Base-by-base conservation (phyloP, 92 coral and sea anemone genomes). In the Paragorgia papillata region DNA sequence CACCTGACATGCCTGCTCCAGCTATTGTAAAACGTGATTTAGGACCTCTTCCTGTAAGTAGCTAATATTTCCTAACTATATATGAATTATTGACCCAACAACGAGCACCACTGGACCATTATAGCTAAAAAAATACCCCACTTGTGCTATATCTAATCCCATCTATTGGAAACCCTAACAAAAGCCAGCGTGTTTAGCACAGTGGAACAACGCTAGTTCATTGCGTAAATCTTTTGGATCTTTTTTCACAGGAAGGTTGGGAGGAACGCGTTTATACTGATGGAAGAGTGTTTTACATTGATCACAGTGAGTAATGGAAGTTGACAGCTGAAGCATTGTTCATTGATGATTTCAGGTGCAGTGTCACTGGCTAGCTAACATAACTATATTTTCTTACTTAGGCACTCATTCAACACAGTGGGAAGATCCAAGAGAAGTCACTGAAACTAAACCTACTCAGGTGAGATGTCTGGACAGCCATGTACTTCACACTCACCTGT, bases 401-500 rank as follows among this genome's bases (percentile, higher is more conserved):
- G 97, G 88, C 22, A 94, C 98, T 26, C 81, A 86, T 51, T 94
- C 98, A 25, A 94, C 98, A 0, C 98, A 94, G 64, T 94, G 98
- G 98, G 98, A 94, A 64, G 98, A 94, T 65, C 98, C 98, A 10
- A 81, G 98, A 43, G 10, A 76, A 28, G 73, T 80, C 35, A 85
- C 67, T 48, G 79, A 80, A n/a, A 76, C 81, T 21, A 89, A 88
- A 75, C 88, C 94, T 0, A 79, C 97, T 20, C 94, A 94, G 97
- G 98, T 94, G 79, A 32, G 41, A n/a, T 19, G 3, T 26, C 37
- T 0, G 51, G 18, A 44, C n/a, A n/a, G 15, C 55, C 55, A 0
- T 48, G 55, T 17, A 6, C 55, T 48, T 21, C 55, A 5, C 18
- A 5, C 55, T n/a, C n/a, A n/a, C n/a, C n/a, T n/a, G n/a, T n/a